Conservation (phyloP, 2,113 vertebrate species). For the Aegithalos caudatus region DNA sequence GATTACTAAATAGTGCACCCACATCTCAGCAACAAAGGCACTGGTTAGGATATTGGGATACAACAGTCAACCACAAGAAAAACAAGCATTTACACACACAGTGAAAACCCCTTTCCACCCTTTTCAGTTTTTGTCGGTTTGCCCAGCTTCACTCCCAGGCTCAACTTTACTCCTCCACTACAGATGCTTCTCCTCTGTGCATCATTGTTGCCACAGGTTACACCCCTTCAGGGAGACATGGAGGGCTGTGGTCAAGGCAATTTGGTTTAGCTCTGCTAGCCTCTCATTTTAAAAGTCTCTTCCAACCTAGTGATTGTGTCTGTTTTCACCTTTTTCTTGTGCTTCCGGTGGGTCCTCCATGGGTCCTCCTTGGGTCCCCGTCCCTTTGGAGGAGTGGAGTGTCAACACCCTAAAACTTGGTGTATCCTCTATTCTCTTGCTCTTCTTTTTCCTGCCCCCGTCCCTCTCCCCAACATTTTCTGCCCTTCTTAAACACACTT, state of each 20-base stretch:
- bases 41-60: neutral
- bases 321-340: neutral
- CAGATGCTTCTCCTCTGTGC: neutral
- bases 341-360: neutral
- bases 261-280: neutral
- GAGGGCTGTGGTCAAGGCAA: neutral
- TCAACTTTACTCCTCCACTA: neutral
- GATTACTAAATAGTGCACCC: neutral
- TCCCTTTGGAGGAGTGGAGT: neutral
- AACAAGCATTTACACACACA: neutral
- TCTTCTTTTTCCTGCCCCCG: neutral
- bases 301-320: neutral
- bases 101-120: neutral
- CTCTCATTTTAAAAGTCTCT: neutral
- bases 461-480: neutral
- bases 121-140: neutral
- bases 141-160: neutral
- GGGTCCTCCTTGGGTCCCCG: neutral
- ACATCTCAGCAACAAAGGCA: neutral
- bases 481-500: neutral
- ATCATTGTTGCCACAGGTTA: neutral
- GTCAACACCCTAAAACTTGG: neutral
- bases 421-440: neutral
- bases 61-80: neutral
- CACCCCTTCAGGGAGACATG: too few species aligned